Conservation (phyloP, 2,888 invertebrate genomes). For the Cephus runcator region DNA sequence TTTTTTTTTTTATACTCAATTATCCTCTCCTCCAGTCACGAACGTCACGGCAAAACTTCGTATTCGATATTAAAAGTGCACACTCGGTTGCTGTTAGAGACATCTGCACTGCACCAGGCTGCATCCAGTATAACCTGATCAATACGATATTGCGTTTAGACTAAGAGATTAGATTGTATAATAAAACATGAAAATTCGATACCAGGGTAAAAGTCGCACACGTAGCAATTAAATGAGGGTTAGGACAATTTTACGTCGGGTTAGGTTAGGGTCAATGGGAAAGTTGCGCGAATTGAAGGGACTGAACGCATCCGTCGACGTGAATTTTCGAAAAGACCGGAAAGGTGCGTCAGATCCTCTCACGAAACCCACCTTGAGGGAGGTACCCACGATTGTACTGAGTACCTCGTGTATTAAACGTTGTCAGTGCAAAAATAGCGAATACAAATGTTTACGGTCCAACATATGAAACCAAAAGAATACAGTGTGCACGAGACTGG, state of each 20-base stretch:
- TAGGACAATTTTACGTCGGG: not conserved
- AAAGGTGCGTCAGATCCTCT: not conserved
- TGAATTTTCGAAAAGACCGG: not conserved
- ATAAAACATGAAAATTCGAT: not conserved
- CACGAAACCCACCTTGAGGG: not conserved
- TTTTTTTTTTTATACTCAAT: not conserved
- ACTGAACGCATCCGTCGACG: not conserved
- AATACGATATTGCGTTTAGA: not conserved
- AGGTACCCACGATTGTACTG: not conserved
- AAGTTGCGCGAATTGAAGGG: not conserved
- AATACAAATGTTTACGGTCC: not conserved
- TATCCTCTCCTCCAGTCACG: not conserved
- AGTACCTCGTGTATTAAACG: not conserved
- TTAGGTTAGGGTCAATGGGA: not conserved
- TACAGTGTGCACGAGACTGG: too few species aligned
- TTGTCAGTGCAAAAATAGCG: not conserved
- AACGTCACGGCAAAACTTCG: not conserved
- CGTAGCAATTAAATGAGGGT: not conserved
- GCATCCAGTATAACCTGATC: not conserved
- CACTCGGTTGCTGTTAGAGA: slow-evolving; percentile 15
- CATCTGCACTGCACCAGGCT: not conserved
- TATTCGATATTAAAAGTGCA: not conserved
- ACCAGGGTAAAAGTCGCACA: not conserved
- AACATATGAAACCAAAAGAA: not conserved
- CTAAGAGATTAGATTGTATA: not conserved